Evolutionary conservation across 2,888 invertebrate species (phyloP).

Genomic region (Pseudolycoriella hygida): DNA sequence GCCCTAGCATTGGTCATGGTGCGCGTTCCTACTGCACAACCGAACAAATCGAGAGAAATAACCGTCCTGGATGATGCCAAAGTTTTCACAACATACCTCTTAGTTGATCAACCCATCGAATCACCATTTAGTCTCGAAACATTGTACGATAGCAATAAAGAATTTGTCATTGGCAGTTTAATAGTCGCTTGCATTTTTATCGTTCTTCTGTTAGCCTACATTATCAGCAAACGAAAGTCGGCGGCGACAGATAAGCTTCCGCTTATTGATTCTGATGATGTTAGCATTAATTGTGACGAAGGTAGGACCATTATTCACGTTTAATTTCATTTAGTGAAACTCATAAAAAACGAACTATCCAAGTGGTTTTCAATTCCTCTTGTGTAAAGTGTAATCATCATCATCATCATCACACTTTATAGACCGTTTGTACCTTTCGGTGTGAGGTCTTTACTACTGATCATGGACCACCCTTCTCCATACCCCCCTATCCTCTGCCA

Average conservation of each 20-base stretch:
- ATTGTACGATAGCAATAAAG: conserved; percentile 3
- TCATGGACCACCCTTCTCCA: too few relatives aligned
- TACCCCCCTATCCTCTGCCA: too few relatives aligned
- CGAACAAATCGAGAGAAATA: not conserved
- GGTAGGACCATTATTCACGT: conserved; percentile 7
- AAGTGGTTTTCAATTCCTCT: not conserved
- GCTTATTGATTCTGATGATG: conserved; percentile 5
- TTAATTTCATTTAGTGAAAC: conserved; percentile 11
- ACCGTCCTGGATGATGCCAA: too few relatives aligned
- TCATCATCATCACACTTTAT: too few relatives aligned
- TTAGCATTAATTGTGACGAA: conserved; percentile 5
- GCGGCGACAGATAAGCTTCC: conserved; percentile 5
- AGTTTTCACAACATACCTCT: too few relatives aligned
- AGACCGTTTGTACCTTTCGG: too few relatives aligned
- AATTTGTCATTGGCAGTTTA: conserved; percentile 3
- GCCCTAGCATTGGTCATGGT: conserved; percentile 5
- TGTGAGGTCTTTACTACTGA: too few relatives aligned
- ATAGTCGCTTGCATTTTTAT: conserved; percentile 1
- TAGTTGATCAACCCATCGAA: not conserved
- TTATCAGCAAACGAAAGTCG: conserved; percentile 6
- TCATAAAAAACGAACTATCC: too few relatives aligned
- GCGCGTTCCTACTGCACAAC: conserved; percentile 2
- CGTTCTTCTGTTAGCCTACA: conserved; percentile 1
- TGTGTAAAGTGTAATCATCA: not conserved
- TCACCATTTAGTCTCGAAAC: not conserved